Base-by-base conservation (phyloP, 2,888 invertebrate genomes). In the Pedicia rivosa region DNA sequence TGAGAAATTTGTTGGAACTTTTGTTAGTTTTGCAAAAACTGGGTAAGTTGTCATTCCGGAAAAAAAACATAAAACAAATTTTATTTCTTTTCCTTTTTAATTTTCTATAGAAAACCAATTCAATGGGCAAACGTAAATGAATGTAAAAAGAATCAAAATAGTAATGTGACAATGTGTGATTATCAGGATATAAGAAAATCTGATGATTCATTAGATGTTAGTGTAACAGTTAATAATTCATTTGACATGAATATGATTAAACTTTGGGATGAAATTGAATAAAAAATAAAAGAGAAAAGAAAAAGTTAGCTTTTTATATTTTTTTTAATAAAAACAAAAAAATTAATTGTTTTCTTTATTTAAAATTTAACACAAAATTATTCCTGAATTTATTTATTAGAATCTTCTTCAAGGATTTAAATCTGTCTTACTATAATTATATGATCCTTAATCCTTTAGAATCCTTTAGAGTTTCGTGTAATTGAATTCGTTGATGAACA, bases 1-100 rank as follows among this genome's bases (percentile, higher is more conserved):
- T 2, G 47, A 54, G 20, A 46, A 50, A 0, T 50, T 66, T 46
- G 54, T 67, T 2, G 50, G 50, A 2, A 48, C 65, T 27, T 65
- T 65, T 51, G 60, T 65, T 1, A 54, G 62, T 31, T 70, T 70
- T 46, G 66, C 66, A 8, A 59, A 48, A 37, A 52, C 53, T 32
- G 62, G 65, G 68, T 68, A 52, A 50, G 53, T 45, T 13, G 3
- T 26, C 7, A 13, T 8, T 14, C 3, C 2, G 15, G 6, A 14
- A 7, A 13, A 14, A 3, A 9, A 14, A 2, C 14, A 2, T 8
- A 8, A 14, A 28, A 13, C 14, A 3, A 12, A 28, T 28, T 28
- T 8, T 10, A 29, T 13, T 6, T 20, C 20, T 20, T n/a, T 26
- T 12, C 24, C 9, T 8, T 25, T 25, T 13, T 17, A 10, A 15